Base-by-base conservation (phyloP, 35 echinoderm and acorn worm species). In the Acanthaster planci region DNA sequence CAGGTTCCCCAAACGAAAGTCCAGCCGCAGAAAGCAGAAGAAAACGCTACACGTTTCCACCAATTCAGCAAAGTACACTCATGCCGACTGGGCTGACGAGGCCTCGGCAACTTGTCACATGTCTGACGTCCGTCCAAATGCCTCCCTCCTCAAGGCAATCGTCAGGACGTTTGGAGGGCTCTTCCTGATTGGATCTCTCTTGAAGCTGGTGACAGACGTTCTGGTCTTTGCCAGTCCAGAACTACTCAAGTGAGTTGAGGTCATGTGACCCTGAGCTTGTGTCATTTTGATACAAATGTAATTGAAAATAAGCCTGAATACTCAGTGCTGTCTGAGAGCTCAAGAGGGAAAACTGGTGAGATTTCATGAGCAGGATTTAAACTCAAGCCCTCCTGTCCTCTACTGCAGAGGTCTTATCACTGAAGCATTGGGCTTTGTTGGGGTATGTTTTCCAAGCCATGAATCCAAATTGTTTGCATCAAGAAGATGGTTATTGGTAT, bases 191-290 rank as follows among this genome's bases (percentile, higher is more conserved):
- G 94, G 90, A 35, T 84, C 86, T 3, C 12, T 92, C 1, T 51
- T 92, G 30, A 97, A 97, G 58, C 64, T 97, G 12, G 81, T 89
- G 14, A 77, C 83, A 57, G 94, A 97, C 78, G 50, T 84, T 37
- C 79, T 97, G 52, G 40, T 97, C 21, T 97, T 97, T 89, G 77
- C 89, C n/a, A 92, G 88, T 60, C 94, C 94, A 81, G 55, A 92
- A 77, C 80, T 97, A 29, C 59, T 97, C 27, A 87, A 86, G 94
- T 97, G 53, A 86, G 94, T 94, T 10, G 8, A 0, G 0, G 4
- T 21, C 6, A 8, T 2, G 2, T n/a, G n/a, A n/a, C n/a, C n/a
- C n/a, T n/a, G n/a, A n/a, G n/a, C n/a, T n/a, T n/a, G n/a, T n/a
- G n/a, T n/a, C n/a, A n/a, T n/a, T n/a, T n/a, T n/a, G n/a, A n/a